Evolutionary conservation across 2,113 vertebrate species (phyloP).

Genomic region (pig (Sus scrofa)): T2T-Sscrofa CM000825.6:10380501-10381000

Average conservation of each 20-base stretch:
- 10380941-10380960: not conserved
- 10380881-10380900: not conserved
- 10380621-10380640: no score
- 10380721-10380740: not conserved
- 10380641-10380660: not conserved
- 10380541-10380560: no score
- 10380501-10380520: no score
- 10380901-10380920: not conserved
- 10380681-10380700: accelerated
- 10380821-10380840: no score
- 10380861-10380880: no score
- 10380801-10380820: no score
- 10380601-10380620: no score
- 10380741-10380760: not conserved
- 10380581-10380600: no score
- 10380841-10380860: not conserved
- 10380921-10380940: not conserved
- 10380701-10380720: accelerated
- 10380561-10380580: no score
- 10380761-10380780: no score
- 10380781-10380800: no score
- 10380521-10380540: no score
- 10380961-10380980: not conserved
- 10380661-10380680: not conserved
- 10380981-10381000: not conserved